Conservation (phyloP, 2,888 invertebrate species). For the Halictus quadricinctus region DNA sequence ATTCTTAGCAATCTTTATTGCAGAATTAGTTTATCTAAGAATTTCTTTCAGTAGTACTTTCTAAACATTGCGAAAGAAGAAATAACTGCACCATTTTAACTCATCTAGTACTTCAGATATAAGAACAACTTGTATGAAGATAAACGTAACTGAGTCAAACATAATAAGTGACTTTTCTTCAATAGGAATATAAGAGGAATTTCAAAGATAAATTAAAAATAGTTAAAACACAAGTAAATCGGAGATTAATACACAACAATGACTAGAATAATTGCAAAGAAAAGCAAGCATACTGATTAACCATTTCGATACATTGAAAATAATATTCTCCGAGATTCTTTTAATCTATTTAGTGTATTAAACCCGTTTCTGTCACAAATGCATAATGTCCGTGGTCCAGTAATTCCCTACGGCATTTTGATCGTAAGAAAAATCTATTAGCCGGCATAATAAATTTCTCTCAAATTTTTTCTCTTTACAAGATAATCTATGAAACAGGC, state of each 20-base stretch:
- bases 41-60: neutral
- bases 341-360: neutral
- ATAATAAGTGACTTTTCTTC: neutral
- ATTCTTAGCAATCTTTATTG: neutral
- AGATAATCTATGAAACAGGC: neutral
- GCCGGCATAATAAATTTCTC: neutral
- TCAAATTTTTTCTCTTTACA: neutral
- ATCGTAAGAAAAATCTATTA: neutral
- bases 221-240: neutral
- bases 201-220: neutral
- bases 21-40: neutral
- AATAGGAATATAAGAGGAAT: neutral
- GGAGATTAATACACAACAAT: neutral
- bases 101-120: neutral
- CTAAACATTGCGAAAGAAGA: neutral
- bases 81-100: neutral
- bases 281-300: too few species aligned
- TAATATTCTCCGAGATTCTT: neutral
- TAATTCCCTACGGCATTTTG: neutral
- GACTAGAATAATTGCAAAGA: too few species aligned
- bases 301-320: neutral
- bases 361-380: neutral
- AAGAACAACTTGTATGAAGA: neutral
- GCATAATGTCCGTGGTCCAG: neutral
- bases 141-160: neutral